Evolutionary conservation across 2,888 invertebrate genomes (phyloP), one percentile per base, ranked within the genome.

Genomic region (Clivina fossor): DNA sequence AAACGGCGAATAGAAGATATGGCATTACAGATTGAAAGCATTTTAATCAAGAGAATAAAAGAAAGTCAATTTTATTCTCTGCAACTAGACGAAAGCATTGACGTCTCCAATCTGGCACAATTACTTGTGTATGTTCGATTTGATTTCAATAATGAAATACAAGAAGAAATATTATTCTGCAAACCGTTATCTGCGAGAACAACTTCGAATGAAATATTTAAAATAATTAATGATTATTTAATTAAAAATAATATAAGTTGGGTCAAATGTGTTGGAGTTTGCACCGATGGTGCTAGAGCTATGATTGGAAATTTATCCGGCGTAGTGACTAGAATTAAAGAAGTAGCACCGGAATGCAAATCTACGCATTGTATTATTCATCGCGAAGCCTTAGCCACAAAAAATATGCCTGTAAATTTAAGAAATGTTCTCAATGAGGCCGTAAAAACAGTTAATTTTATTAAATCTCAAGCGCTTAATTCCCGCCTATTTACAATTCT

Each of bases 1-100:
- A 61, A 62, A 59, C 61, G 65, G 32, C 64, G 66, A 66, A 66
- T 66, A 57, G 59, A 61, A 58, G 64, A 64, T 64, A 63, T 67
- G 58, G 63, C 64, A 58, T 58, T 49, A 49, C 61, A 63, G 60
- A 61, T 66, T 56, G 59, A 63, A 55, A 24, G 61, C 61, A 63
- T 65, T 62, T 62, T 67, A 61, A 61, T 62, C 58, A 56, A 57
- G 60, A 58, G 54, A 62, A 56, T 62, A 58, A 56, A 61, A 58
- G 47, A 53, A 15, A 49, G 46, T 44, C 49, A 60, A 59, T 62
- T 59, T 49, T 56, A 56, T 62, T 64, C 4, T 7, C 35, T 4
- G 63, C 66, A 65, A 61, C 61, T 66, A 58, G 65, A 65, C 51
- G 64, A 66, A 60, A 33, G 55, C 11, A 60, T 56, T 38, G 57